phyloP scores from a whole-genome alignment of 1,140 invertebrate genomes.

The Lerema accius region DNA sequence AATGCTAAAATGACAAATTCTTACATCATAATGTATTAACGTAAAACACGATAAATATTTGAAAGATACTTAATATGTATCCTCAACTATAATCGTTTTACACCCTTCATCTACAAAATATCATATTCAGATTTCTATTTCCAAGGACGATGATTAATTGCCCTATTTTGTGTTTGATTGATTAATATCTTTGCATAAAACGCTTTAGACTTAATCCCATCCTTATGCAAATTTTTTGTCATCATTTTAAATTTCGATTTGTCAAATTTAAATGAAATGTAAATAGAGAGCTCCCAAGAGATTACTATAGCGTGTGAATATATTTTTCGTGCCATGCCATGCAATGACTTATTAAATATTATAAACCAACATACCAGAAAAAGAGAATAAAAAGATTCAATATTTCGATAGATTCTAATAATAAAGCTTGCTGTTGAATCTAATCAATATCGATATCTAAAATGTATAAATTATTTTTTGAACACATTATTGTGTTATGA shows the following conservation, averaged over 20 bases:
- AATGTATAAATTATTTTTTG: no score
- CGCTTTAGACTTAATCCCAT: conserved; percentile 46
- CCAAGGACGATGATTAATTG: conserved; percentile 71
- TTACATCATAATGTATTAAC: not conserved
- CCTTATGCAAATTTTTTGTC: conserved; percentile 39
- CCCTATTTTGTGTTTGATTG: conserved; percentile 65
- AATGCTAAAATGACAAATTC: not conserved
- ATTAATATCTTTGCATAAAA: conserved; percentile 45
- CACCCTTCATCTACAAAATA: conserved; percentile 33
- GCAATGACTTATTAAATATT: not conserved
- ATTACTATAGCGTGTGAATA: conserved; percentile 58
- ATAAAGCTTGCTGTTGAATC: no score
- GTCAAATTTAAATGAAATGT: conserved; percentile 64
- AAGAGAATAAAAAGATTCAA: conserved; percentile 1
- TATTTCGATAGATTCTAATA: no score
- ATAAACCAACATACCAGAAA: not conserved
- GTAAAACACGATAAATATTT: not conserved
- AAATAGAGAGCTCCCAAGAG: conserved; percentile 41
- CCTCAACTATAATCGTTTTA: no score
- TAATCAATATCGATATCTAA: no score
- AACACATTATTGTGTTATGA: no score
- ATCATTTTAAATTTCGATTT: conserved; percentile 73
- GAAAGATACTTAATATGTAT: not conserved
- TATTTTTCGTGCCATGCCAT: conserved; percentile 7
- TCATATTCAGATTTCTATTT: conserved; percentile 39